phyloP scores from a whole-genome alignment of 2,113 vertebrate genomes.

The Rattus rattus region DNA sequence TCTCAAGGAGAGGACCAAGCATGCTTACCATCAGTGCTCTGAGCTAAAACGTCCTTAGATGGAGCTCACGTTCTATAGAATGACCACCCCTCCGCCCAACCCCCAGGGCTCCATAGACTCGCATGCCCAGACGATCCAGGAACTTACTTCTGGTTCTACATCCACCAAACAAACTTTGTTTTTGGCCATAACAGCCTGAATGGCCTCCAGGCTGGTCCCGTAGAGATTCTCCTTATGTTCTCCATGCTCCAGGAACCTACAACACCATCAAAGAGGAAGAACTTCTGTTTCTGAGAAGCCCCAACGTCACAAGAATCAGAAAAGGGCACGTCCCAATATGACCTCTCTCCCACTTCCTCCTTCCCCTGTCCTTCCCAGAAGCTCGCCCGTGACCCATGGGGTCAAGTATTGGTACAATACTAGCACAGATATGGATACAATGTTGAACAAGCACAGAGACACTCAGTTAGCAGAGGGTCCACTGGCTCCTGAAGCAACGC shows the following conservation, averaged over 20 bases:
- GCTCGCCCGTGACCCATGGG: background rate
- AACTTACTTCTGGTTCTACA: constrained; percentile 94
- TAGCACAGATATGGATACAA: background rate
- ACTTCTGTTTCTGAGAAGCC: background rate
- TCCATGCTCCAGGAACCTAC: constrained; percentile 95
- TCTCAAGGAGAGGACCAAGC: background rate
- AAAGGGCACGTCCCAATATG: accelerated
- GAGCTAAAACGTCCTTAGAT: background rate
- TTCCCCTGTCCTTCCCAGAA: background rate
- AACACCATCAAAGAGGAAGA: background rate
- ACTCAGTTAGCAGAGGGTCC: background rate
- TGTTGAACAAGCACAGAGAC: accelerated
- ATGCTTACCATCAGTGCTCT: background rate
- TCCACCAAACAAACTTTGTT: constrained; percentile 96
- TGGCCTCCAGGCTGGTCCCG: constrained; percentile 95
- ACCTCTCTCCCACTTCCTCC: background rate
- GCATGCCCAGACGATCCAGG: background rate
- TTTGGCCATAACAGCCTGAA: constrained; percentile 90
- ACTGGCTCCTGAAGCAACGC: constrained; percentile 57
- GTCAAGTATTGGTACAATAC: background rate
- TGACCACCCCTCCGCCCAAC: background rate
- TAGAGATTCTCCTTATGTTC: constrained; percentile 97
- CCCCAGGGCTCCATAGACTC: background rate
- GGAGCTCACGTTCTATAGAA: background rate
- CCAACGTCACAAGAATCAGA: background rate